Conservation (phyloP, 1,140 invertebrate species). For the Papilio polyxenes region DNA sequence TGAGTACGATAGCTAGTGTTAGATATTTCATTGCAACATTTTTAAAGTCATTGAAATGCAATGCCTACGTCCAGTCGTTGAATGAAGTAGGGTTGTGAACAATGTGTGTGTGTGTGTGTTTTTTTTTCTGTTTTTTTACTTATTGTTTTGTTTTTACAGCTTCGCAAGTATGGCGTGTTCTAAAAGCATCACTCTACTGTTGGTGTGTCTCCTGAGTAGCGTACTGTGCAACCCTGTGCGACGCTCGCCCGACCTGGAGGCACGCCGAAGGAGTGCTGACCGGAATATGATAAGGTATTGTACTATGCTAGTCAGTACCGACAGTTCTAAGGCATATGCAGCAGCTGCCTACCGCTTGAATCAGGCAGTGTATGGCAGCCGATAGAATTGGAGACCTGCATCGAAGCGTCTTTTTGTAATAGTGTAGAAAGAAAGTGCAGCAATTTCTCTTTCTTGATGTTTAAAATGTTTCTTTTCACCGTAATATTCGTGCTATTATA, state of each 20-base stretch:
- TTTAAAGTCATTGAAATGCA: background rate
- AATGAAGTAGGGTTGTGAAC: background rate
- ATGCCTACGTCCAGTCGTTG: background rate
- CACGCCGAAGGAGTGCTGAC: slow-evolving; percentile 69
- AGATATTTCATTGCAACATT: too few relatives aligned
- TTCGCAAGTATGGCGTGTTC: slow-evolving; percentile 44
- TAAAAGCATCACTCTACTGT: slow-evolving; percentile 45
- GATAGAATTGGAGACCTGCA: too few relatives aligned
- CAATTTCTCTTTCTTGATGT: too few relatives aligned
- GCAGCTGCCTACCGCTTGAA: too few relatives aligned
- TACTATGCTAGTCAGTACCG: background rate
- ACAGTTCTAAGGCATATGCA: too few relatives aligned
- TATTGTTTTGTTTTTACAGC: slow-evolving; percentile 26
- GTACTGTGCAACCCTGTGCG: slow-evolving; percentile 61
- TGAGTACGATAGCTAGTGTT: too few relatives aligned
- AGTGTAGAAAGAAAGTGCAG: too few relatives aligned
- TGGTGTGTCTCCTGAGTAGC: slow-evolving; percentile 56
- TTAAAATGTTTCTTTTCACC: too few relatives aligned
- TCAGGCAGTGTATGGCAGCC: too few relatives aligned
- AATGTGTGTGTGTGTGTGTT: background rate
- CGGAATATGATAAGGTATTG: slow-evolving; percentile 71
- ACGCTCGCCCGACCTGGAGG: slow-evolving; percentile 70
- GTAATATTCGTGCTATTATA: too few relatives aligned
- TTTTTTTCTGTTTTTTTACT: slow-evolving; percentile 8
- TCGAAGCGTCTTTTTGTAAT: too few relatives aligned